phyloP scores from a whole-genome alignment of 2,888 invertebrate genomes.

The Scelioninae gen. 2 region DNA sequence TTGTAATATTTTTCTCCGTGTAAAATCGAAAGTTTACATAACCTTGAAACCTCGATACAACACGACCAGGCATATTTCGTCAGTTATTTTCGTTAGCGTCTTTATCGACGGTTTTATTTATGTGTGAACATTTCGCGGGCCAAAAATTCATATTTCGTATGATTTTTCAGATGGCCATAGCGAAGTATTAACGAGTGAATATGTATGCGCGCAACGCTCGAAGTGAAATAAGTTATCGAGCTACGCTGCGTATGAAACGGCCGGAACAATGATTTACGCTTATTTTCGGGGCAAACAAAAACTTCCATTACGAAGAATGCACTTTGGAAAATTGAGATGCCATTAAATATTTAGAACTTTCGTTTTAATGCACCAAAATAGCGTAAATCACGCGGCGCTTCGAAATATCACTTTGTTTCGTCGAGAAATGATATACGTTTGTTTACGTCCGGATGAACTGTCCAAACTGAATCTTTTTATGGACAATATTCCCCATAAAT shows the following conservation, averaged over 20 bases:
- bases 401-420: conserved; percentile 36
- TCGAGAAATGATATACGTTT: conserved; percentile 17
- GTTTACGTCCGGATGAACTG: conserved; percentile 15
- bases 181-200: conserved; percentile 45
- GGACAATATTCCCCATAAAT: background rate
- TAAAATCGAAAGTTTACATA: too few relatives aligned
- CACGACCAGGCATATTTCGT: too few relatives aligned
- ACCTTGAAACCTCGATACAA: too few relatives aligned
- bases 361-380: conserved; percentile 37
- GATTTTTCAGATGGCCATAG: conserved; percentile 30
- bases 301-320: conserved; percentile 53
- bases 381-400: conserved; percentile 40
- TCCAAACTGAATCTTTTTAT: conserved; percentile 2
- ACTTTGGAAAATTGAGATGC: conserved; percentile 51
- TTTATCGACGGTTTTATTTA: too few relatives aligned
- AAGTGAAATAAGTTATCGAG: conserved; percentile 55
- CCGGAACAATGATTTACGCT: conserved; percentile 53
- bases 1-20: too few relatives aligned
- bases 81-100: too few relatives aligned
- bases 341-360: conserved; percentile 45
- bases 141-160: too few relatives aligned
- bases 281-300: conserved; percentile 46
- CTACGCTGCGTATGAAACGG: conserved; percentile 48
- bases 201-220: conserved; percentile 34
- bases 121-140: too few relatives aligned